These are phyloP conservation scores for Brachionus angularis DNA, from an alignment of 1,140 invertebrate species.

Conservation along the genomic window DNA sequence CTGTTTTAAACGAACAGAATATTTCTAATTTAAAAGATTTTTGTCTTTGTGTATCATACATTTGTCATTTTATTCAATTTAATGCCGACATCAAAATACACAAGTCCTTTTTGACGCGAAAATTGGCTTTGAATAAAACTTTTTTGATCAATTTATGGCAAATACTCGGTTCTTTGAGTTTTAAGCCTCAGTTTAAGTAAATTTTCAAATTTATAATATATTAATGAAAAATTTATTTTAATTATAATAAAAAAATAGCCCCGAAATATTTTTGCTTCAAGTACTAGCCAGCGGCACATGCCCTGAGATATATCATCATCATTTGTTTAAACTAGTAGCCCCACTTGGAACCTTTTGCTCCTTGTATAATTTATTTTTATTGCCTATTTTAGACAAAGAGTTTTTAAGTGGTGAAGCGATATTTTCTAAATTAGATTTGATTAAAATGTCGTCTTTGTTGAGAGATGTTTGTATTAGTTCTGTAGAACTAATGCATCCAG, in stretches of 20 bases:
- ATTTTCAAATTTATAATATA: background rate
- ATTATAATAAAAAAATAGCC: background rate
- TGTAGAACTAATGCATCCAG: slow-evolving; percentile 39
- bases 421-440: slow-evolving; percentile 25
- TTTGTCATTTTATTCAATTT: slow-evolving; percentile 15
- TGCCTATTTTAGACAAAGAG: slow-evolving; percentile 32
- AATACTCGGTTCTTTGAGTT: background rate
- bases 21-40: background rate
- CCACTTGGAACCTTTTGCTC: slow-evolving; percentile 32
- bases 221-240: background rate
- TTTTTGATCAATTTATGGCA: slow-evolving; percentile 22
- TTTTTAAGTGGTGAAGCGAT: slow-evolving; percentile 26
- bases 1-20: background rate
- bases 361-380: slow-evolving; percentile 35
- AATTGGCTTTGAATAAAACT: slow-evolving; percentile 1
- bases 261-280: background rate
- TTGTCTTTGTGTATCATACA: background rate
- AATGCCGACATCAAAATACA: slow-evolving; percentile 11
- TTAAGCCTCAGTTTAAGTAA: slow-evolving; percentile 11
- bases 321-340: slow-evolving; percentile 24
- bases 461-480: slow-evolving; percentile 30
- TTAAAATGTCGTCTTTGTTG: background rate
- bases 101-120: slow-evolving; percentile 7
- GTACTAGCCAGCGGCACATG: slow-evolving; percentile 4
- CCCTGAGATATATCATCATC: background rate